Evolutionary conservation across 2,797 vertebrate genomes (phyloP).

Genomic region (Psittacula derbiana): DNA sequence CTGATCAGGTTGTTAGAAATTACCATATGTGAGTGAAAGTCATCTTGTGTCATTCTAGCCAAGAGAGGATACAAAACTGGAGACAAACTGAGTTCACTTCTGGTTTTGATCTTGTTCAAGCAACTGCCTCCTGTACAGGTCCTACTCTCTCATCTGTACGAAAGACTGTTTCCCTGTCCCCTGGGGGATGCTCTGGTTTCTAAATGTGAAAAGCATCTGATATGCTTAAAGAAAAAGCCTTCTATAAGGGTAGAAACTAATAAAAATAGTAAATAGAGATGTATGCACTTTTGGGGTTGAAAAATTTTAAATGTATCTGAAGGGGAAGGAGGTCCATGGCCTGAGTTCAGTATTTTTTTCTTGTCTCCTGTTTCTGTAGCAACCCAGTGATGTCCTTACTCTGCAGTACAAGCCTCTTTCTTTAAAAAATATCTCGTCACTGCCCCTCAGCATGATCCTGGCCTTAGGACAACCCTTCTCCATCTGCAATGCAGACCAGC

Average conservation of each 20-base stretch:
- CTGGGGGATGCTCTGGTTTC: not conserved
- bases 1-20: not conserved
- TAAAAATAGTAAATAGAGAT: not conserved
- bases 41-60: not conserved
- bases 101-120: not conserved
- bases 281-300: not conserved
- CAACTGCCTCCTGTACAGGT: not conserved
- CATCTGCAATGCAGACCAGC: slow-evolving; percentile 65
- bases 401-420: slow-evolving; percentile 78
- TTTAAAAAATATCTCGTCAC: slow-evolving; percentile 82
- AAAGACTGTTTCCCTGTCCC: not conserved
- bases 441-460: slow-evolving; percentile 79
- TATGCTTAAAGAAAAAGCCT: not conserved
- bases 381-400: slow-evolving; percentile 66
- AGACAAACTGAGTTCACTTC: not conserved
- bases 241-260: not conserved
- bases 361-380: slow-evolving; percentile 64
- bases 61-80: not conserved
- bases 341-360: not conserved
- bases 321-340: not conserved
- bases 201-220: not conserved
- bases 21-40: not conserved
- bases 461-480: slow-evolving; percentile 79
- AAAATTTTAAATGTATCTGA: not conserved
- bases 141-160: not conserved